phyloP scores from a whole-genome alignment of 2,113 vertebrate species.

The Numenius arquata region DNA sequence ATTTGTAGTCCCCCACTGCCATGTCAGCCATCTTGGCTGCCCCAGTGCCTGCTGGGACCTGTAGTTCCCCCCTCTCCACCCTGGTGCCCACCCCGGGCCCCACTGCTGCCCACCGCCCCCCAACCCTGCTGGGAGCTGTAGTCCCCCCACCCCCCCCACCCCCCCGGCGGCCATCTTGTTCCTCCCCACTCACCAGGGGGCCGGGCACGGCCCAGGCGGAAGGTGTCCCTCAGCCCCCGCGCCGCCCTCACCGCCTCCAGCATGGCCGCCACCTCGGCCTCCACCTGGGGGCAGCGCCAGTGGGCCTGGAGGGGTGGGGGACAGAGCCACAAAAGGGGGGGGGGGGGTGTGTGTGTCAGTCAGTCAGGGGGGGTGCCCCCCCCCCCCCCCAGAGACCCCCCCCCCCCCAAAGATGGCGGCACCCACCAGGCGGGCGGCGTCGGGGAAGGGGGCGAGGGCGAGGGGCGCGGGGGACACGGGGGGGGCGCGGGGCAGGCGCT shows the following conservation, averaged over 20 bases:
- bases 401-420: neutral
- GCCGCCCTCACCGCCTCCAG: neutral
- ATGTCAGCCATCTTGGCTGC: neutral
- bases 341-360: neutral
- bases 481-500: neutral
- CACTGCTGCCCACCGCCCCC: too few relatives aligned
- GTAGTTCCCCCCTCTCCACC: too few relatives aligned
- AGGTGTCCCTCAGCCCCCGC: conserved; percentile 1
- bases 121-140: too few relatives aligned
- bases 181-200: conserved; percentile 66
- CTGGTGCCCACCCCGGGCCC: too few relatives aligned
- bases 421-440: neutral
- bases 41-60: neutral
- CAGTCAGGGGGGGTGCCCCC: fast-evolving
- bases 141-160: too few relatives aligned
- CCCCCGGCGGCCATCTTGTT: neutral
- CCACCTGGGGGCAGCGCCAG: neutral
- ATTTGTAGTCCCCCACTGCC: too few relatives aligned
- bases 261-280: neutral
- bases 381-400: too few relatives aligned
- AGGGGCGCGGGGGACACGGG: neutral
- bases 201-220: conserved; percentile 73
- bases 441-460: neutral
- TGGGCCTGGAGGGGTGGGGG: neutral
- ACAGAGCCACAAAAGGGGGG: too few relatives aligned